Percentiles rank a stretch among this genome's conserved stretches.
Evolutionary conservation across 2,113 vertebrate species (phyloP).

Genomic region (Condylura cristata): DNA sequence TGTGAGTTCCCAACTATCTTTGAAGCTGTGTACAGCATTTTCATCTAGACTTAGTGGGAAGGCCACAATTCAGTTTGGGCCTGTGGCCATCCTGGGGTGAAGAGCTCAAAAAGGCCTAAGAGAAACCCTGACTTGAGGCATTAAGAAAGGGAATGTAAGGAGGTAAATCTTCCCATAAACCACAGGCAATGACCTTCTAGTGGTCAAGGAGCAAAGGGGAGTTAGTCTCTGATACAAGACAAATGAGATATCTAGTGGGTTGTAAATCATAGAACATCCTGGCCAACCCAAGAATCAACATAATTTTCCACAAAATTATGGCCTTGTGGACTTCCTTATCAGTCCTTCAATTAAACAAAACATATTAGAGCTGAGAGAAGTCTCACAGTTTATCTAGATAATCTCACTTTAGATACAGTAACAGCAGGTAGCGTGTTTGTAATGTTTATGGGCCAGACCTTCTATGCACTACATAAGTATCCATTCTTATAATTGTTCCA

Average conservation of each 20-base stretch:
- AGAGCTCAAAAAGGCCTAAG: neutral
- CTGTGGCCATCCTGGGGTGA: fast-evolving
- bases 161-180: neutral
- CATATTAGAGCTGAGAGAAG: neutral
- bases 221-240: neutral
- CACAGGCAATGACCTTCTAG: neutral
- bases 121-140: neutral
- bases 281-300: neutral
- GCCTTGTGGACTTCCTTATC: neutral
- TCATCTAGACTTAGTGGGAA: neutral
- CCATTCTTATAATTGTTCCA: neutral
- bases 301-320: neutral
- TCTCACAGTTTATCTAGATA: neutral
- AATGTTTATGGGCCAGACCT: neutral
- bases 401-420: neutral
- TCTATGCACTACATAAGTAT: neutral
- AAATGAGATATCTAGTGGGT: fast-evolving
- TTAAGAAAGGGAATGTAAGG: neutral
- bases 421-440: neutral
- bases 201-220: neutral
- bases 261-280: neutral
- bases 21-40: neutral
- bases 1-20: no score
- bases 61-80: neutral
- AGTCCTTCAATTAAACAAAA: neutral